Evolutionary conservation across 2,797 vertebrate genomes (phyloP).

Genomic region (Pipistrellus kuhlii): DNA sequence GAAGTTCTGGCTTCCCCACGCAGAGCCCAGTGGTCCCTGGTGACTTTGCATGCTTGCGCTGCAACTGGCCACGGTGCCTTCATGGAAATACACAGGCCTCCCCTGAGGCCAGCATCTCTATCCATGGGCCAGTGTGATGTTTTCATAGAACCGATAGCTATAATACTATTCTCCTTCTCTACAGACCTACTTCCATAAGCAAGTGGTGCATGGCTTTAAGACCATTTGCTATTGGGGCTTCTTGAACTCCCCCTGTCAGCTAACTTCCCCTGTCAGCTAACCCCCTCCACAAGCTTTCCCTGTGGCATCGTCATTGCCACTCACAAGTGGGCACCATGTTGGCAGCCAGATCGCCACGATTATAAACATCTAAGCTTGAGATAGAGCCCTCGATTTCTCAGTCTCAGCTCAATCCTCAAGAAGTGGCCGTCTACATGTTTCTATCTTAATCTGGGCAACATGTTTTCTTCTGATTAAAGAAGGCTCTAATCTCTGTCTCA

Average conservation of each 20-base stretch:
- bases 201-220: not conserved
- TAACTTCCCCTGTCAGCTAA: not conserved
- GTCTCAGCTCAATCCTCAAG: not conserved
- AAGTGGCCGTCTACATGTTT: not conserved
- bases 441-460: not conserved
- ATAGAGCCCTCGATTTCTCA: not conserved
- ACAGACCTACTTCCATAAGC: not conserved
- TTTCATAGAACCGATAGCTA: constrained; percentile 50
- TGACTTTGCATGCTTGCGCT: constrained; percentile 18
- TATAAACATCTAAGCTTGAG: not conserved
- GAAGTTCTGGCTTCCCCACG: not conserved
- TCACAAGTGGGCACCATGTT: not conserved
- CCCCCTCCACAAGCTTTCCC: not conserved
- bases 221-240: not conserved
- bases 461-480: constrained; percentile 33
- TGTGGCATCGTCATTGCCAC: not conserved
- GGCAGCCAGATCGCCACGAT: not conserved
- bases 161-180: not conserved
- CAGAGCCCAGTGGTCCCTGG: not conserved
- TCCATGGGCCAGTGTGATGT: constrained; percentile 47
- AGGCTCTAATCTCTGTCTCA: not conserved
- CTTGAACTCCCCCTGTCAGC: not conserved
- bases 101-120: constrained; percentile 30
- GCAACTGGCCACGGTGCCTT: not conserved
- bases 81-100: constrained; percentile 21